Evolutionary conservation across 2,888 invertebrate genomes (phyloP).

Genomic region (Itoplectis maculator): DNA sequence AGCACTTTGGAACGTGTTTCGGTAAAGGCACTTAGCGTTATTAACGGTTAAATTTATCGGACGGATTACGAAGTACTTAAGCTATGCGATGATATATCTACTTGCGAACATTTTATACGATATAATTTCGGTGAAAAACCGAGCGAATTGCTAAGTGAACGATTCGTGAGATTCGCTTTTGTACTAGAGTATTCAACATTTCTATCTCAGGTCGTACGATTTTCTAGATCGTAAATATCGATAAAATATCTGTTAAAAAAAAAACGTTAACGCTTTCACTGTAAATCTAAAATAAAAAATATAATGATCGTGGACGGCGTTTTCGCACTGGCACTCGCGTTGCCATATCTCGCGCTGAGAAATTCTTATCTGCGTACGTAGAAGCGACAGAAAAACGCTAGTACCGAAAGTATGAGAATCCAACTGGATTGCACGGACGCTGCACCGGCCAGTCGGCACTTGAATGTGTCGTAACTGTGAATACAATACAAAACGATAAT

Average conservation of each 20-base stretch:
- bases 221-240: neutral
- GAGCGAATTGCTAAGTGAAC: conserved; percentile 13
- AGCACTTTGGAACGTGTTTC: conserved; percentile 50
- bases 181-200: conserved; percentile 50
- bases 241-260: conserved; percentile 19
- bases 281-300: conserved; percentile 23
- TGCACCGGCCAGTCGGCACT: conserved; percentile 95
- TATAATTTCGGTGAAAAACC: conserved; percentile 9
- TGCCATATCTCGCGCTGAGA: neutral
- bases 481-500: neutral
- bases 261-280: conserved; percentile 18
- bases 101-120: conserved; percentile 27
- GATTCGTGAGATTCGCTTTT: conserved; percentile 45
- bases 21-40: conserved; percentile 66
- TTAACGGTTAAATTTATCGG: conserved; percentile 45
- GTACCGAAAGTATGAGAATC: conserved; percentile 76
- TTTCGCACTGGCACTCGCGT: conserved; percentile 23
- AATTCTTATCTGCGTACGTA: conserved; percentile 68
- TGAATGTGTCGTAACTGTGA: conserved; percentile 92
- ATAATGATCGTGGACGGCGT: conserved; percentile 50
- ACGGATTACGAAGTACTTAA: conserved; percentile 64
- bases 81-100: conserved; percentile 55
- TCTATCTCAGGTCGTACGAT: conserved; percentile 5
- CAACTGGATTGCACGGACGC: conserved; percentile 88
- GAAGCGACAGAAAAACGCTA: conserved; percentile 72